These are phyloP conservation scores for Graptemys geographica DNA, from an alignment of 2,797 vertebrate genomes.

Conservation along the genomic window DNA sequence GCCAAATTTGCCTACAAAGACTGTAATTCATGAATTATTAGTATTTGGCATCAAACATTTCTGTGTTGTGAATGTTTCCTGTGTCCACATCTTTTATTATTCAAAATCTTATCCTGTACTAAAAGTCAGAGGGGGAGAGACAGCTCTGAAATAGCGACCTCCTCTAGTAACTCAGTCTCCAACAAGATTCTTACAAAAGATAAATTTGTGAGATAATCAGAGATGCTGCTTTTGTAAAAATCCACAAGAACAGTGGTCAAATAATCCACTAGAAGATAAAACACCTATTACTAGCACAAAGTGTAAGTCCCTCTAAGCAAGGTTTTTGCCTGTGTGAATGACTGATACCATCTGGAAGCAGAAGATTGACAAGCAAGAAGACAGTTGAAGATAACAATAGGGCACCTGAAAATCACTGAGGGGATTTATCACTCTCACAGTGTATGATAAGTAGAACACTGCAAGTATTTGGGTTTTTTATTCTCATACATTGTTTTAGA, in stretches of 20 bases:
- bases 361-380: slow-evolving; percentile 77
- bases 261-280: slow-evolving; percentile 77
- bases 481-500: neutral
- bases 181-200: slow-evolving; percentile 70
- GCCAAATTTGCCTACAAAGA: neutral
- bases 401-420: slow-evolving; percentile 75
- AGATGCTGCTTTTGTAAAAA: slow-evolving; percentile 70
- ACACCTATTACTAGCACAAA: slow-evolving; percentile 72
- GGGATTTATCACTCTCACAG: slow-evolving; percentile 76
- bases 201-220: slow-evolving; percentile 76
- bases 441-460: slow-evolving; percentile 56
- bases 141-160: slow-evolving; percentile 48
- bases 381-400: slow-evolving; percentile 77
- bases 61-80: neutral
- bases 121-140: slow-evolving; percentile 24
- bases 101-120: slow-evolving; percentile 38
- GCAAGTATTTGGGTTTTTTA: slow-evolving; percentile 21
- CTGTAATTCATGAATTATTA: neutral
- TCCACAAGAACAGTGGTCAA: slow-evolving; percentile 64
- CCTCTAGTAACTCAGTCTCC: slow-evolving; percentile 71
- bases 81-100: neutral
- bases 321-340: slow-evolving; percentile 68
- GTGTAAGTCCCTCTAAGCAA: slow-evolving; percentile 77
- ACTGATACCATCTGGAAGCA: slow-evolving; percentile 75
- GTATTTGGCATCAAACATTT: neutral